These are phyloP conservation scores for Bacillus rossius DNA, from an alignment of 1,140 invertebrate genomes.

Conservation along the genomic window DNA sequence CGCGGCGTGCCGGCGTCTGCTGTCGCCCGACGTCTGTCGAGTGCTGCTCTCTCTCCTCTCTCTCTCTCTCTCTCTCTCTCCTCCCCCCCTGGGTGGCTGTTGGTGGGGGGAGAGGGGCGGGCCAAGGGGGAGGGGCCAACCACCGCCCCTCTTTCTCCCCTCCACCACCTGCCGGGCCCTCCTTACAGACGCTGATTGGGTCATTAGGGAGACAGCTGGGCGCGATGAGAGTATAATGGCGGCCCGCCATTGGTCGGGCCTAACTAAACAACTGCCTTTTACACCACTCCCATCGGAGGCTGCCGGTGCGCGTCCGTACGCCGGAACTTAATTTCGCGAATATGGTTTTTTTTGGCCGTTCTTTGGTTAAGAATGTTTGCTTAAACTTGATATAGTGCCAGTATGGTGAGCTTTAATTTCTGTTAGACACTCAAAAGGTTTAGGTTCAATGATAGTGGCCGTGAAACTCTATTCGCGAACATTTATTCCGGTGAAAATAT, in stretches of 20 bases:
- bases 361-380: no score
- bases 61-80: no score
- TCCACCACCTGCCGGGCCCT: neutral
- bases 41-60: no score
- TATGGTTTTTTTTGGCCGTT: no score
- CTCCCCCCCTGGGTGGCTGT: no score
- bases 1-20: no score
- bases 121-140: neutral
- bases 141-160: neutral
- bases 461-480: no score
- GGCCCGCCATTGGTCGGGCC: conserved; percentile 1
- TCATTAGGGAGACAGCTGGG: conserved; percentile 16
- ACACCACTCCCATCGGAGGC: conserved; percentile 15
- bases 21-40: neutral
- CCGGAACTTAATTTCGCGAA: conserved; percentile 1
- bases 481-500: neutral
- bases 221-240: conserved; percentile 14
- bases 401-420: no score
- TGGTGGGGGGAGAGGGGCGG: neutral
- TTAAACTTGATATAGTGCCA: no score
- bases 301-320: neutral
- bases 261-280: conserved; percentile 10
- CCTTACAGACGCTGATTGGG: conserved; percentile 14
- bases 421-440: no score
- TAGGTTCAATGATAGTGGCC: no score